phyloP scores from a whole-genome alignment of 2,113 vertebrate genomes.

The Myiopsitta monachus region DNA sequence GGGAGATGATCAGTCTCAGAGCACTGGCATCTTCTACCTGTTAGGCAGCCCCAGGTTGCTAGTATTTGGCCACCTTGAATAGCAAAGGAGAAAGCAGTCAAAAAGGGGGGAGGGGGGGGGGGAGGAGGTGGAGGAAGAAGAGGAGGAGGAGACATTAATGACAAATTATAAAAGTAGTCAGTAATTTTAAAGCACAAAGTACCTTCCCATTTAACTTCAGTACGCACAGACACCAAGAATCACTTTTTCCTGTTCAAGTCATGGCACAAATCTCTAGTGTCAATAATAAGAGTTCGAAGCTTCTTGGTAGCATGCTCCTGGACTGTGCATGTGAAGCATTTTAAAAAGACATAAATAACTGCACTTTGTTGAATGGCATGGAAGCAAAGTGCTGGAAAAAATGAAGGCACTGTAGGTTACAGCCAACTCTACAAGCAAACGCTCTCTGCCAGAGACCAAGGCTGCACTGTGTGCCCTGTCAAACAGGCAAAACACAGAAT shows the following conservation, averaged over 20 bases:
- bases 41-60: neutral
- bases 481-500: neutral
- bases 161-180: neutral
- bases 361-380: neutral
- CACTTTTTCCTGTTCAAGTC: neutral
- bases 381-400: neutral
- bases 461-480: rapidly evolving
- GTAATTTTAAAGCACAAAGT: neutral
- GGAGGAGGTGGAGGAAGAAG: neutral
- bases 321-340: neutral
- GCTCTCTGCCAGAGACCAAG: neutral
- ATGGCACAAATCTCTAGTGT: neutral
- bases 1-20: neutral
- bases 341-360: neutral
- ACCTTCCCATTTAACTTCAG: neutral
- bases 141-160: neutral
- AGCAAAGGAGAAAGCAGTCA: neutral
- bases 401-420: neutral
- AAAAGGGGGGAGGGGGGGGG: rapidly evolving
- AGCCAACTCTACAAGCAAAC: neutral
- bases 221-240: neutral
- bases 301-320: neutral
- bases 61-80: neutral
- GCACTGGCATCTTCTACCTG: neutral
- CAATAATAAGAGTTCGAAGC: neutral